Conservation (phyloP, 2,113 vertebrate species). For the Heterocephalus glaber region DNA sequence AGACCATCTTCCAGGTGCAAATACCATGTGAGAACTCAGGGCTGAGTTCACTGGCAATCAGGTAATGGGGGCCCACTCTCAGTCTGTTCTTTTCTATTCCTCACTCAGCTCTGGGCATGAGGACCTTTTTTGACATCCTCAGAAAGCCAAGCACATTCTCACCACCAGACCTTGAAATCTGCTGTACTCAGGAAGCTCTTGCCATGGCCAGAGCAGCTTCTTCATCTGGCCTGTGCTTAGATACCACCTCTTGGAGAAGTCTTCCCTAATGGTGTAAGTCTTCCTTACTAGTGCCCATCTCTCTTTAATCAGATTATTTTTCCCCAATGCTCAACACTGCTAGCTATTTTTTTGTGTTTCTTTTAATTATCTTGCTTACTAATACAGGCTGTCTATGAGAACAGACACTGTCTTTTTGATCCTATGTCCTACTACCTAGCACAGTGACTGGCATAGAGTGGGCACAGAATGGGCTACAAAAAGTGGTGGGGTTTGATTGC, state of each 20-base stretch:
- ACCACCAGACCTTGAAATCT: neutral
- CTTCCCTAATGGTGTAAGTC: neutral
- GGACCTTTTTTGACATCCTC: neutral
- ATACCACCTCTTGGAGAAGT: neutral
- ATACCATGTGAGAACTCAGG: neutral
- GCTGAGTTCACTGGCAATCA: neutral
- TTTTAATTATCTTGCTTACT: neutral
- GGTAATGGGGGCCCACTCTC: neutral
- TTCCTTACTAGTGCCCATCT: fast-evolving
- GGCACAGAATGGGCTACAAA: neutral
- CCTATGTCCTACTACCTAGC: neutral
- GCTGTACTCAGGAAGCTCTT: fast-evolving
- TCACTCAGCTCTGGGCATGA: neutral
- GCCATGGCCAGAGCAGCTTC: fast-evolving
- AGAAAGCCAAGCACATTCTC: no score
- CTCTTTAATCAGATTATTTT: neutral
- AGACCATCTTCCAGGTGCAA: neutral
- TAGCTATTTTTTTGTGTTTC: neutral
- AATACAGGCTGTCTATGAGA: neutral
- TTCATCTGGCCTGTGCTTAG: neutral
- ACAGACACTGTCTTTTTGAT: neutral
- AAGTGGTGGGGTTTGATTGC: neutral
- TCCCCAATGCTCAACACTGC: no score
- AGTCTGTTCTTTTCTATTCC: neutral
- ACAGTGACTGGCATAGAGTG: neutral